Evolutionary conservation across 2,113 vertebrate genomes (phyloP).

Genomic region (Brachionichthys hirsutus): DNA sequence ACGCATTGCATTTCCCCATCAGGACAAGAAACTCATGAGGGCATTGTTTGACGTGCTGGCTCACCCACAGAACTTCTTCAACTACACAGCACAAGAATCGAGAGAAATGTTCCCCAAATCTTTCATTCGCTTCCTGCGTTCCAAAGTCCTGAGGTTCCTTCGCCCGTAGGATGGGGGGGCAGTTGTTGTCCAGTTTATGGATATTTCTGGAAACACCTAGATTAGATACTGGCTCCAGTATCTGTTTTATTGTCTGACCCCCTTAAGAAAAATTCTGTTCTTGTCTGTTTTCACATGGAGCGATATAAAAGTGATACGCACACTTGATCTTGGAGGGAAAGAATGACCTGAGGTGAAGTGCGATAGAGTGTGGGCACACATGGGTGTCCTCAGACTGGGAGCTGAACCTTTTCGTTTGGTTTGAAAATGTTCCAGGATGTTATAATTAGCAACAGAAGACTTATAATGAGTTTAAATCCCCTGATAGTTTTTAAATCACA

Average conservation of each 20-base stretch:
- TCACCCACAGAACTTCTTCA: slow-evolving; percentile 98
- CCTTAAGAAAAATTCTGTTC: slow-evolving; percentile 32
- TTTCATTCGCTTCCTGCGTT: slow-evolving; percentile 93
- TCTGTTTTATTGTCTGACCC: slow-evolving; percentile 25
- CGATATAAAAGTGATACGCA: slow-evolving; percentile 13
- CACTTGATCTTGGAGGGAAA: slow-evolving; percentile 23
- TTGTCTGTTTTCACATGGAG: slow-evolving; percentile 25
- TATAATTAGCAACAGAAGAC: slow-evolving; percentile 13
- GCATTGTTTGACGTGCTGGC: slow-evolving; percentile 96
- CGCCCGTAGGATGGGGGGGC: slow-evolving; percentile 82
- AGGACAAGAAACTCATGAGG: slow-evolving; percentile 99
- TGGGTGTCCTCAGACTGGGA: slow-evolving; percentile 4
- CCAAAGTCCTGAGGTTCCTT: slow-evolving; percentile 96
- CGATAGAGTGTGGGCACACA: slow-evolving; percentile 3
- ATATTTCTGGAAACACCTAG: slow-evolving; percentile 22
- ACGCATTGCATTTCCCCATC: slow-evolving; percentile 48
- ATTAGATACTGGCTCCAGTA: slow-evolving; percentile 30
- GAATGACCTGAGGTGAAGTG: not conserved
- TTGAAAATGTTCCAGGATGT: slow-evolving; percentile 16
- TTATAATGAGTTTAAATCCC: slow-evolving; percentile 15
- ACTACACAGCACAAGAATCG: slow-evolving; percentile 98
- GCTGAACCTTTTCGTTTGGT: slow-evolving; percentile 22
- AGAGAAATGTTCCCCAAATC: slow-evolving; percentile 99
- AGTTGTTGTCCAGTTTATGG: not conserved
- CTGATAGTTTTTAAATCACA: slow-evolving; percentile 27